Percentiles rank a stretch among this genome's conserved stretches.
Conservation (phyloP, 2,888 invertebrate genomes). For the Volucella bombylans region DNA sequence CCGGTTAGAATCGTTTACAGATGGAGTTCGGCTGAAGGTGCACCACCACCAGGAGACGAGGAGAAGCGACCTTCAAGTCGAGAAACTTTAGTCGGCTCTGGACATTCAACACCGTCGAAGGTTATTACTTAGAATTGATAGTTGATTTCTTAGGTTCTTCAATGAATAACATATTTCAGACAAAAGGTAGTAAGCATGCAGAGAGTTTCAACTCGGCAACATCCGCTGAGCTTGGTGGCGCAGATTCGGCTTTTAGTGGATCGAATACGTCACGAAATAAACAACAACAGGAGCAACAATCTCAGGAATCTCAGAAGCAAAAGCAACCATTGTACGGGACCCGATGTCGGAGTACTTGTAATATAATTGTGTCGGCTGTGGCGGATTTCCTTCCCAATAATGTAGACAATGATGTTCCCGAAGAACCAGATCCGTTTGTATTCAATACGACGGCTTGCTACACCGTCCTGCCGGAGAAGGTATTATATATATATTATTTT, state of each 20-base stretch:
- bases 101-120: constrained; percentile 76
- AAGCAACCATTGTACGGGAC: constrained; percentile 77
- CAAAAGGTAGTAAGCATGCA: constrained; percentile 64
- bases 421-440: constrained; percentile 79
- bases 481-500: constrained; percentile 54
- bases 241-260: constrained; percentile 83
- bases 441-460: constrained; percentile 79
- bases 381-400: constrained; percentile 79
- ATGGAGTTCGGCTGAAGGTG: constrained; percentile 79
- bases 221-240: constrained; percentile 83
- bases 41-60: constrained; percentile 11
- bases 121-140: constrained; percentile 41
- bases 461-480: constrained; percentile 80
- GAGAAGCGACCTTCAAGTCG: constrained; percentile 73
- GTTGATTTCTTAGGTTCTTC: constrained; percentile 1
- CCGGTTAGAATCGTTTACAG: constrained; percentile 82
- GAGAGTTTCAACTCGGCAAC: constrained; percentile 81
- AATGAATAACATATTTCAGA: constrained; percentile 47
- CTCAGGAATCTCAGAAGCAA: constrained; percentile 38
- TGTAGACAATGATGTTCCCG: constrained; percentile 69
- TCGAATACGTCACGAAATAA: constrained; percentile 79
- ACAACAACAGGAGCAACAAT: constrained; percentile 41
- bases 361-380: constrained; percentile 85
- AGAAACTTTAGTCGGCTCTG: constrained; percentile 82
- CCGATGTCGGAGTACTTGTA: constrained; percentile 87